Evolutionary conservation across 1,140 invertebrate genomes (phyloP), one percentile per base, ranked within the genome.

Genomic region (Aphelinus certus): DNA sequence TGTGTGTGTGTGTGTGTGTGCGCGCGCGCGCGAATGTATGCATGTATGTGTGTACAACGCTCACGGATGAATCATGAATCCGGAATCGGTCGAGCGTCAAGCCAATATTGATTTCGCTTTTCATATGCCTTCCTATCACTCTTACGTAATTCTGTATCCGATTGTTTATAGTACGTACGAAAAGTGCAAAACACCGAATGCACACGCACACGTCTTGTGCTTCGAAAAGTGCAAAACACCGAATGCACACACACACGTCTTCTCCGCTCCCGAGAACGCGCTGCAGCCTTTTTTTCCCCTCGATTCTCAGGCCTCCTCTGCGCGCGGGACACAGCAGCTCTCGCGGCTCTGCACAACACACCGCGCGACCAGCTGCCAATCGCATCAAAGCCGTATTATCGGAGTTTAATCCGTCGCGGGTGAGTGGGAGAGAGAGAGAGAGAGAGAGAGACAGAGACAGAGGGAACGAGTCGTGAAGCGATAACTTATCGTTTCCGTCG

Each of bases 31-130:
- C 53, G 43, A 53, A 51, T 53, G 51, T 53, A 9, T 53, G 51
- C 9, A 9, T 53, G 51, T 53, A 9, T 53, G 51, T 53, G 51
- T 53, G 51, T 53, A 9, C 9, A 9, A 53, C 9, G 4, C 51
- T 9, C 51, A 53, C 9, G 4, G 51, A 6, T 70, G 65, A 75
- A 75, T 75, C 73, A 75, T 75, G 65, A 68, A 74, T 74, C 62
- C 65, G 72, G 58, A 68, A 68, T 62, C 65, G 72, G n/a, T 63
- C 64, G 65, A 62, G 72, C 65, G 65, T 74, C 72, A 62, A 57
- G 51, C 43, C 65, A 62, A 68, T 74, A 68, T 73, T 6, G 65
- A 74, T 75, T 62, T 75, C 55, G 53, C 65, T 68, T 45, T 51
- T 69, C 58, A 46, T 46, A 58, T 68, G 61, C 10, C 7, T 9